These are phyloP conservation scores for Lepisosteus oculatus DNA, from an alignment of 2,113 vertebrate species.

Conservation along the genomic window DNA sequence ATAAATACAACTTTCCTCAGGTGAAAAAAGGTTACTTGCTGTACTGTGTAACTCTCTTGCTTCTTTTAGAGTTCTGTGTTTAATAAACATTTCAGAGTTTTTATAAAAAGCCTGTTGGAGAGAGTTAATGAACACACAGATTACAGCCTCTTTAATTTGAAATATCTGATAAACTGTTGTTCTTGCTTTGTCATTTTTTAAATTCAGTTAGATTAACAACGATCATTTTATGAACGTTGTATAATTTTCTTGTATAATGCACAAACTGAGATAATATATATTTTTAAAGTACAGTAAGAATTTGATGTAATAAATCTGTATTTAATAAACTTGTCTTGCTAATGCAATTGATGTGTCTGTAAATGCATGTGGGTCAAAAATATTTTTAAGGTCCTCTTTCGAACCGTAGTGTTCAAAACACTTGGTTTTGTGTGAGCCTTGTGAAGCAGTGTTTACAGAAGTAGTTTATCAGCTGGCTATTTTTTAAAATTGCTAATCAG, in stretches of 20 bases:
- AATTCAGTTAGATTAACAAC: not conserved
- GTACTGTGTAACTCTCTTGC: not conserved
- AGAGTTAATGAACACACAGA: not conserved
- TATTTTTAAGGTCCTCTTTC: not conserved
- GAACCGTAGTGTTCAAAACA: no score
- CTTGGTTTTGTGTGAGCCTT: no score
- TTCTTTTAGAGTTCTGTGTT: not conserved
- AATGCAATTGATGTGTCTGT: no score
- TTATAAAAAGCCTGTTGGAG: no score
- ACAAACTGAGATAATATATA: constrained; percentile 20
- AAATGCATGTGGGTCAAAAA: no score
- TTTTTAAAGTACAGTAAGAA: constrained; percentile 15
- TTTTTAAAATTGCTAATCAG: no score
- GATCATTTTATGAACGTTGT: constrained; percentile 14
- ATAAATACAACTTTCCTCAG: constrained; percentile 24
- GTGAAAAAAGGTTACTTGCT: constrained; percentile 14
- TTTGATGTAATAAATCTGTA: constrained; percentile 24
- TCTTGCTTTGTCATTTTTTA: constrained; percentile 27
- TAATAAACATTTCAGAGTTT: no score
- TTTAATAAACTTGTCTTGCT: constrained; percentile 29
- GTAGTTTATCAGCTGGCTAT: no score
- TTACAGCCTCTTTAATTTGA: constrained; percentile 8
- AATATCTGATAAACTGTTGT: not conserved
- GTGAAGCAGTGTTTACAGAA: no score
- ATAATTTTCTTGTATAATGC: constrained; percentile 10